phyloP scores from a whole-genome alignment of 2,113 vertebrate species.

The Grantiella picta region DNA sequence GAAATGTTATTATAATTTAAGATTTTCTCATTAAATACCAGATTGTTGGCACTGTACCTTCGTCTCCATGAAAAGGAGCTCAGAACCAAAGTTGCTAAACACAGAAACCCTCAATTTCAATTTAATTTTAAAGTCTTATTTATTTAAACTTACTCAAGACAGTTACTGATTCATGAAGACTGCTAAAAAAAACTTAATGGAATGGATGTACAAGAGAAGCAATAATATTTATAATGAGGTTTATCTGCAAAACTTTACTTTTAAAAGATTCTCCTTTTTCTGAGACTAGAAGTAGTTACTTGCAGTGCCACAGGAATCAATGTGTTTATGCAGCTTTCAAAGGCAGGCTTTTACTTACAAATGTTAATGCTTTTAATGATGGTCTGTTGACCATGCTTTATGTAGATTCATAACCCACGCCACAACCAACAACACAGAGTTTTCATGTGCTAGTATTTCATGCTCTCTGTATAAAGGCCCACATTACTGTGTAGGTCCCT shows the following conservation, averaged over 20 bases:
- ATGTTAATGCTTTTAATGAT: not conserved
- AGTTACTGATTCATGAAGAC: not conserved
- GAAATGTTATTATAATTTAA: not conserved
- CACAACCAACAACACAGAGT: fast-evolving
- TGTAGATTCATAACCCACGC: not conserved
- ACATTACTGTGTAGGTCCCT: not conserved
- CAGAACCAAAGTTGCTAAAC: not conserved
- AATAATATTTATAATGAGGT: not conserved
- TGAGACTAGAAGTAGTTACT: not conserved
- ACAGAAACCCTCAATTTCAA: not conserved
- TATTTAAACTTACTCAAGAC: not conserved
- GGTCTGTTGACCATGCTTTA: not conserved
- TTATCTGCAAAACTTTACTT: not conserved
- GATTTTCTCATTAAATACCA: not conserved
- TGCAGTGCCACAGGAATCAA: not conserved
- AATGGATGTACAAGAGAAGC: not conserved
- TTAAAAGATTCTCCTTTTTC: not conserved
- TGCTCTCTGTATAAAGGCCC: not conserved
- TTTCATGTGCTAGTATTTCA: not conserved
- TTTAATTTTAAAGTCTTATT: not conserved
- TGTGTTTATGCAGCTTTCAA: not conserved
- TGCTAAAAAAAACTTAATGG: not conserved
- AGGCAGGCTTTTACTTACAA: not conserved
- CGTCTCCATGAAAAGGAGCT: not conserved
- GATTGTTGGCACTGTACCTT: not conserved